A percentile compares a stretch with the other conserved stretches of the same genome.
These are phyloP conservation scores for Amazona vittata DNA, from an alignment of 2,113 vertebrate species.

Conservation along the genomic window DNA sequence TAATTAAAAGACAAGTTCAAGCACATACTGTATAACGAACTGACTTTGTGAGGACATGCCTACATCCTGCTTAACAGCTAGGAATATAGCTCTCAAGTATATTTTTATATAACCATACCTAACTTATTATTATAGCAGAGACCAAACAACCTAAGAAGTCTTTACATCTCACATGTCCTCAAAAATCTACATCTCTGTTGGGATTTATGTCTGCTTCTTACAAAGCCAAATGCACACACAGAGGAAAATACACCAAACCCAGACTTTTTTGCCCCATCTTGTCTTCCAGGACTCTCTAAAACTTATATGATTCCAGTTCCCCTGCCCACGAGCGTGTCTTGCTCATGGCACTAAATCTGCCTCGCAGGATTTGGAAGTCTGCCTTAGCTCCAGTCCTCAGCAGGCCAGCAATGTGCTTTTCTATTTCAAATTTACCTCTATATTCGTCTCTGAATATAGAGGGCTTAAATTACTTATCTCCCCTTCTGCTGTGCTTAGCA, in stretches of 20 bases:
- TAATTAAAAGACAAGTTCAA: slow-evolving; percentile 10
- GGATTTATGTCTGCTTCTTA: neutral
- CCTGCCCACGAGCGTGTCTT: neutral
- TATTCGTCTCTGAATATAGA: neutral
- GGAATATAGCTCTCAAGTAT: neutral
- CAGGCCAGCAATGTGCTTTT: neutral
- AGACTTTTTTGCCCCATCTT: neutral
- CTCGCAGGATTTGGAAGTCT: neutral
- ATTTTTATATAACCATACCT: neutral
- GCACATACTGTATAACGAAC: neutral
- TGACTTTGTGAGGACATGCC: neutral
- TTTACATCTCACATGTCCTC: neutral
- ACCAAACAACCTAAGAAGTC: neutral
- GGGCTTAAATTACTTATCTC: neutral
- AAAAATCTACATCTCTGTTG: neutral
- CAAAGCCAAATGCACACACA: neutral
- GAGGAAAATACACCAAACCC: neutral
- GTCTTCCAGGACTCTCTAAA: neutral
- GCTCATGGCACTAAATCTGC: neutral
- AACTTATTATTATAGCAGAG: neutral
- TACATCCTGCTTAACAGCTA: neutral
- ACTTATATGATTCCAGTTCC: neutral
- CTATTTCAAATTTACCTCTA: neutral
- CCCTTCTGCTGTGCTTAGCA: neutral
- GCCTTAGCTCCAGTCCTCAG: neutral